Conservation (phyloP, 2,888 invertebrate genomes). For the Melitaea athalia region DNA sequence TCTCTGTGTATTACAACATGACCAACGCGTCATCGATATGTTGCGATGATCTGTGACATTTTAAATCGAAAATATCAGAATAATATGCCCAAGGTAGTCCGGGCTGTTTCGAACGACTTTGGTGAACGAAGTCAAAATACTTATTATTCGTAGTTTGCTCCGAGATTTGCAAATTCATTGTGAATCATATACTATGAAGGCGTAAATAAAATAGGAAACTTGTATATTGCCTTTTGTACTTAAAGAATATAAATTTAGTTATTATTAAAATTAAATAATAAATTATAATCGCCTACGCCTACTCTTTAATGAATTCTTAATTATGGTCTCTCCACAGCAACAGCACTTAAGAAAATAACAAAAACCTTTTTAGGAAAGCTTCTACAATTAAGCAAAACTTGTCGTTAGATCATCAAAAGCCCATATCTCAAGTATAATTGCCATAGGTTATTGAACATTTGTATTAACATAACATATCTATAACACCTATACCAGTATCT, state of each 20-base stretch:
- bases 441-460: not conserved
- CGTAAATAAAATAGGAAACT: slow-evolving; percentile 71
- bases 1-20: slow-evolving; percentile 71
- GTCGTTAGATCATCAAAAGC: not conserved
- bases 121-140: slow-evolving; percentile 10
- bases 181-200: slow-evolving; percentile 69
- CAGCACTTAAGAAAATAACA: not conserved
- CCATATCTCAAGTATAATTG: too few species aligned
- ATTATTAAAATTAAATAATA: slow-evolving; percentile 17
- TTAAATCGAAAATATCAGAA: slow-evolving; percentile 61
- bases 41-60: slow-evolving; percentile 57
- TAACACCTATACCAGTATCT: too few species aligned
- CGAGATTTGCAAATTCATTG: slow-evolving; percentile 48
- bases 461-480: too few species aligned
- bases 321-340: not conserved
- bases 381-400: not conserved
- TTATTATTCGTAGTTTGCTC: slow-evolving; percentile 46
- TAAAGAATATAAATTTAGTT: slow-evolving; percentile 27
- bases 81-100: slow-evolving; percentile 66
- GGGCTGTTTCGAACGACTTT: slow-evolving; percentile 32
- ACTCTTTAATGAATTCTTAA: slow-evolving; percentile 20
- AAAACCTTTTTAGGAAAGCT: not conserved
- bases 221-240: slow-evolving; percentile 48
- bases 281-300: slow-evolving; percentile 21
- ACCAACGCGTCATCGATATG: slow-evolving; percentile 38